Conservation (phyloP, 2,113 vertebrate species). For the Charadrius vociferus region DNA sequence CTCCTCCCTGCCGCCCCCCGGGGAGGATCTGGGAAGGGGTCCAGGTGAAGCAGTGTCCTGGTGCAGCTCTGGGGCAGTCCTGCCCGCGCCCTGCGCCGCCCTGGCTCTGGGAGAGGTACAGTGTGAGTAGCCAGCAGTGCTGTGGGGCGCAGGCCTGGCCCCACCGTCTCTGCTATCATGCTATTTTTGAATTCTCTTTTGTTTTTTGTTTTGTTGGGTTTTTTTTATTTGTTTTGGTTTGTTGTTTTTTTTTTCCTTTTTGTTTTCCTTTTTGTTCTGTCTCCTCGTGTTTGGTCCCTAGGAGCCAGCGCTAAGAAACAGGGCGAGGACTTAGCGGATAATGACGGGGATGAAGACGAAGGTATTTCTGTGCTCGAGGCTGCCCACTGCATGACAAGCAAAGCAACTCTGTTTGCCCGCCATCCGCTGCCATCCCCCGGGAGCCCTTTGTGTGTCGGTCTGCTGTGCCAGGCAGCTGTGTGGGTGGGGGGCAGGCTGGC, state of each 20-base stretch:
- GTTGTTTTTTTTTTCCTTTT: conserved; percentile 58
- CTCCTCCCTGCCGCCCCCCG: neutral
- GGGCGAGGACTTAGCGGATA: conserved; percentile 99
- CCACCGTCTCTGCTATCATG: conserved; percentile 77
- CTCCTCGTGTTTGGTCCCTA: conserved; percentile 91
- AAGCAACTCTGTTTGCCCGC: conserved; percentile 46
- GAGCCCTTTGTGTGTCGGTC: conserved; percentile 46
- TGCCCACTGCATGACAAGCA: conserved; percentile 88
- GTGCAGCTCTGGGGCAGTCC: neutral
- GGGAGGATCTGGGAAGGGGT: neutral
- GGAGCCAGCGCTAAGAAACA: conserved; percentile 99
- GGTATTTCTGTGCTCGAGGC: conserved; percentile 94
- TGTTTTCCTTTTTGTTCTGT: conserved; percentile 71
- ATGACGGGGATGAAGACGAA: conserved; percentile 99
- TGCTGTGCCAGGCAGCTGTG: conserved; percentile 29
- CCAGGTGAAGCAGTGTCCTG: neutral
- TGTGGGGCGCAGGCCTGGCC: conserved; percentile 24
- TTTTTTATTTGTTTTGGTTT: neutral
- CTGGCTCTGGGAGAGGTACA: conserved; percentile 42
- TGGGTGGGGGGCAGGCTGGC: conserved; percentile 54
- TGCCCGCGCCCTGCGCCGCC: neutral
- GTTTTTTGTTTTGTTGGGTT: conserved; percentile 82
- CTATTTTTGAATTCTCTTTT: conserved; percentile 95
- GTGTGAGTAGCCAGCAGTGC: conserved; percentile 55
- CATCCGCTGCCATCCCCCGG: conserved; percentile 56